Percentiles rank a stretch among this genome's conserved stretches.
Conservation (phyloP, 2,113 vertebrate genomes). For the Dolichallabes microphthalmus region DNA sequence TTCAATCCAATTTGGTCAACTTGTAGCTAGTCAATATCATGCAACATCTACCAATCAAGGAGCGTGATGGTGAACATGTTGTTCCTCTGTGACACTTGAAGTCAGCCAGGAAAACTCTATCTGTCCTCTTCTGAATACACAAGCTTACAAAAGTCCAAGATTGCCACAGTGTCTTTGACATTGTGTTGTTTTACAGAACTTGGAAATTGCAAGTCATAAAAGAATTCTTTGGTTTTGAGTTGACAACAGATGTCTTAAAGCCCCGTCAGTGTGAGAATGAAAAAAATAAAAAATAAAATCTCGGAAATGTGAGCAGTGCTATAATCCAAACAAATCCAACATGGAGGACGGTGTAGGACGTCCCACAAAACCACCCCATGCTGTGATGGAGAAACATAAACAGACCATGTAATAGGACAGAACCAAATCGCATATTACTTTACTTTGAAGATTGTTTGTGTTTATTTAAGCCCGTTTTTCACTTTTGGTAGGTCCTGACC, state of each 20-base stretch:
- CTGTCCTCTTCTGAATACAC: background rate
- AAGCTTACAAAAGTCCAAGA: background rate
- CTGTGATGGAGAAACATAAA: background rate
- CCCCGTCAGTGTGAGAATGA: background rate
- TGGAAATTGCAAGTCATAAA: background rate
- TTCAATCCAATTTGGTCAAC: background rate
- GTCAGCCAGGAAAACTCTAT: background rate
- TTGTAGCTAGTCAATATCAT: background rate
- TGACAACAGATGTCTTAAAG: background rate
- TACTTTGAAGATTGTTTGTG: background rate
- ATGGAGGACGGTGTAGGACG: background rate
- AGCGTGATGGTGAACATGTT: background rate
- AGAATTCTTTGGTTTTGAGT: background rate
- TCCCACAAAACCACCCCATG: too few species aligned
- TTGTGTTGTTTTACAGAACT: background rate
- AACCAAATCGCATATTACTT: background rate
- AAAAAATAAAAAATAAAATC: too few species aligned
- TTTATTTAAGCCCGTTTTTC: background rate
- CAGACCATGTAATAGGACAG: background rate
- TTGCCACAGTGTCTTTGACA: background rate
- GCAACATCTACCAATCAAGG: background rate
- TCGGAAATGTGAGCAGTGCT: too few species aligned
- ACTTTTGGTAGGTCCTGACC: background rate
- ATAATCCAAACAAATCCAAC: too few species aligned
- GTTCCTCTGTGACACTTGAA: background rate